Percentiles rank a stretch among this genome's conserved stretches.
Conservation (phyloP, 2,797 vertebrate species). For the Myotis pilosus region DNA sequence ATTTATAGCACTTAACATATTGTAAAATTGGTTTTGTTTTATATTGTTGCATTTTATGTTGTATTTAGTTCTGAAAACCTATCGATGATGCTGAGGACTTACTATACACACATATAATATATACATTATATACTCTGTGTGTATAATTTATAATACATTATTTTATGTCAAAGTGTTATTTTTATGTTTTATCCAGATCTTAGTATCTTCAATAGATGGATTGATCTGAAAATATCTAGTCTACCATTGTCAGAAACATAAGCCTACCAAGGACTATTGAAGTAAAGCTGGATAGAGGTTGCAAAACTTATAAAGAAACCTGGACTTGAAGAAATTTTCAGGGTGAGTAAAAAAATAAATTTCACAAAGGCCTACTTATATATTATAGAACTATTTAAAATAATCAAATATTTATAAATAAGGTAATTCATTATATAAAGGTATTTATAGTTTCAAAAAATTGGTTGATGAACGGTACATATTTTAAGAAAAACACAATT, state of each 20-base stretch:
- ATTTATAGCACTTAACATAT: neutral
- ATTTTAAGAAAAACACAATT: neutral
- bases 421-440: constrained; percentile 3
- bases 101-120: neutral
- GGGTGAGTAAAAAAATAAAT: neutral
- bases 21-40: neutral
- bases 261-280: neutral
- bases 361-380: neutral
- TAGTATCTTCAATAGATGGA: neutral
- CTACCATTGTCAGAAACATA: neutral
- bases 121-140: neutral
- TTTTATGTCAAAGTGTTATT: neutral
- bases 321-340: neutral
- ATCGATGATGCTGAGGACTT: neutral
- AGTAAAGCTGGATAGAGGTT: neutral
- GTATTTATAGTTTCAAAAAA: constrained; percentile 35
- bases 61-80: neutral
- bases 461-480: neutral
- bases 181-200: neutral
- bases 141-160: neutral
- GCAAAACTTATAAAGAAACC: neutral
- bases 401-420: constrained; percentile 25
- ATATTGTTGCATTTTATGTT: neutral
- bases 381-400: neutral
- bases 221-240: neutral